Conservation (phyloP, 2,797 vertebrate genomes). For the Ctenopoma kingsleyae region DNA sequence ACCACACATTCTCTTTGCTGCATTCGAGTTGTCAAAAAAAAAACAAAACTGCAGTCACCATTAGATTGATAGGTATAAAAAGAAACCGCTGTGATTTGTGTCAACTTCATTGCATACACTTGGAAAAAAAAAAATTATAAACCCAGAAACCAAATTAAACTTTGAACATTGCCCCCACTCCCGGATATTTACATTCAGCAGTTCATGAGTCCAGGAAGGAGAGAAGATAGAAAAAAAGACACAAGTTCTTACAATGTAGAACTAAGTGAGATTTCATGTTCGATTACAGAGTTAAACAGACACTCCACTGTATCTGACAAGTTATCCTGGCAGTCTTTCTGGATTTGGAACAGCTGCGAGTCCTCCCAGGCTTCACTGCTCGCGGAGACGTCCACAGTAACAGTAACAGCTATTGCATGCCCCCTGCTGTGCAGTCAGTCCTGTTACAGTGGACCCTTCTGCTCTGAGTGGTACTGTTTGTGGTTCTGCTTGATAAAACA, state of each 20-base stretch:
- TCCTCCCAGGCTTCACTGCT: slow-evolving; percentile 35
- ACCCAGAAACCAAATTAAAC: slow-evolving; percentile 73
- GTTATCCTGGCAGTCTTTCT: slow-evolving; percentile 32
- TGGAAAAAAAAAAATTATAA: slow-evolving; percentile 19
- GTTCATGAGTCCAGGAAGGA: slow-evolving; percentile 62
- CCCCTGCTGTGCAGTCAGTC: slow-evolving; percentile 70
- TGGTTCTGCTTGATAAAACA: slow-evolving; percentile 54
- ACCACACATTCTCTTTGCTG: slow-evolving; percentile 74
- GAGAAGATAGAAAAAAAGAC: slow-evolving; percentile 61
- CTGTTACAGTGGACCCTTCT: slow-evolving; percentile 60
- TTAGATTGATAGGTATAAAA: slow-evolving; percentile 48
- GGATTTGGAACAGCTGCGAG: slow-evolving; percentile 45
- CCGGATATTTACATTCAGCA: slow-evolving; percentile 83
- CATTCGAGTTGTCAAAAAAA: slow-evolving; percentile 46
- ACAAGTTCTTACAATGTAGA: slow-evolving; percentile 62
- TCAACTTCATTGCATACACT: slow-evolving; percentile 36
- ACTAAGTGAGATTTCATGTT: slow-evolving; percentile 50
- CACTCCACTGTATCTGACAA: slow-evolving; percentile 22
- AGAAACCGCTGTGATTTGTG: slow-evolving; percentile 21
- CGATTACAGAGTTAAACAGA: slow-evolving; percentile 44
- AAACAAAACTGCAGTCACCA: slow-evolving; percentile 33
- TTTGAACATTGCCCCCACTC: slow-evolving; percentile 69
- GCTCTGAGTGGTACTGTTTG: slow-evolving; percentile 40
- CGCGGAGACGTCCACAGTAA: slow-evolving; percentile 33
- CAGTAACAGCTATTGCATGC: slow-evolving; percentile 63